Evolutionary conservation across 2,113 vertebrate genomes (phyloP), one percentile per base, ranked within the genome.

Genomic region (Chaetops frenatus): DNA sequence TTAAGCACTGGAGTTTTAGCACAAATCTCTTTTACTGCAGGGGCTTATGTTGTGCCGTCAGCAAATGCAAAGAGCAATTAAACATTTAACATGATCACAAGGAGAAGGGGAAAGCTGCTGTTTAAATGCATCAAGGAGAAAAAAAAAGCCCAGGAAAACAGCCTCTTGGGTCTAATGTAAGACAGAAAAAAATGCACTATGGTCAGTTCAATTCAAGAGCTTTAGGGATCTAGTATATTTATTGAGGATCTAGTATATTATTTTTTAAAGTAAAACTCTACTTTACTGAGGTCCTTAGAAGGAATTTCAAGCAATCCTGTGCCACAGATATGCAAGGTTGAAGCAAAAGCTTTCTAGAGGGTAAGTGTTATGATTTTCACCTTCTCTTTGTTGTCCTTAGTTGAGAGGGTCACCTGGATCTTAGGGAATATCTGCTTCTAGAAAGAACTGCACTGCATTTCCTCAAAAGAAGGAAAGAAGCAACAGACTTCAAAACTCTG

Each of bases 11-110:
- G 81, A 94, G 51, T 94, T 97, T 96, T 94, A 93, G 85, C 88
- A 73, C 89, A 95, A 95, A 96, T 96, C 94, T 95, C 87, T 97
- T 95, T 96, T 96, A 94, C 95, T 97, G 91, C 77, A 93, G 94
- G 91, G 93, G 90, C 88, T 96, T 94, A 94, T 79, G 73, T 84
- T 92, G 64, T 94, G 73, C 91, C 73, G 80, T 81, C 88, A 97
- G 90, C 82, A 94, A 97, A 97, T 67, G 91, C 92, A 95, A 97
- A 95, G 96, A 96, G 86, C 95, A 95, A 97, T 97, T 96, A 97
- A 97, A 96, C 95, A 94, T 97, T 97, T 95, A 96, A 87, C 82
- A 62, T 92, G 92, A 95, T 95, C 94, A 91, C 85, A 91, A 96
- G 85, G 57, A 90, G 74, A 85, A 87, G 36, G 60, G 61, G 89